Conservation (phyloP, 1,140 invertebrate species). For the Megalonaias nervosa region DNA sequence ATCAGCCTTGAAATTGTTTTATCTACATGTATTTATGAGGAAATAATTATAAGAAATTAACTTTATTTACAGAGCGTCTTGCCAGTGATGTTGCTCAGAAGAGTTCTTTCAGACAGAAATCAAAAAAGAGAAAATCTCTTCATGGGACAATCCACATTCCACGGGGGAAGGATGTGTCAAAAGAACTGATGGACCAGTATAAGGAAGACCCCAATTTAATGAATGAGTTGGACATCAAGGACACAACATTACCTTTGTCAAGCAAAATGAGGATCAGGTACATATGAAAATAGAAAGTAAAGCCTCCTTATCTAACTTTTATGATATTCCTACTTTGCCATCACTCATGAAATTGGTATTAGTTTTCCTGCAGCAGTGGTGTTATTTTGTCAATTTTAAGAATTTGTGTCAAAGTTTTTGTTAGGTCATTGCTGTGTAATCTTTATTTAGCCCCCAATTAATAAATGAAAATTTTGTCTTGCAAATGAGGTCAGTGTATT, state of each 20-base stretch:
- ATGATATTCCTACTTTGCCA: too few relatives aligned
- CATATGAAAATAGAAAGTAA: not conserved
- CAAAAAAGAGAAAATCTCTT: constrained; percentile 28
- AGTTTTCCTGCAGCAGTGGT: too few relatives aligned
- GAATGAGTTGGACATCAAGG: constrained; percentile 52
- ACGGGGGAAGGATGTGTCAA: constrained; percentile 27
- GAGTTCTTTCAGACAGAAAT: constrained; percentile 23
- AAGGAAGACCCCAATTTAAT: constrained; percentile 33
- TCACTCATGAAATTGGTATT: too few relatives aligned
- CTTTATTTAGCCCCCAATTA: too few relatives aligned
- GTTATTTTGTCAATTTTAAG: too few relatives aligned
- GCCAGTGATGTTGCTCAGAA: constrained; percentile 29
- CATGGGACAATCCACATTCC: constrained; percentile 33
- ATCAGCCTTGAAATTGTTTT: too few relatives aligned
- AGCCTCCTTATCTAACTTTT: not conserved
- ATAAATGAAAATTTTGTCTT: too few relatives aligned
- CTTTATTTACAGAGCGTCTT: constrained; percentile 36
- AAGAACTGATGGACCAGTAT: constrained; percentile 23
- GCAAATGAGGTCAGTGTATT: too few relatives aligned
- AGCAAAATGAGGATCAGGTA: constrained; percentile 55
- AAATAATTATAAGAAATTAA: not conserved
- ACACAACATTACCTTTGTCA: constrained; percentile 49
- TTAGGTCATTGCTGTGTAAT: too few relatives aligned
- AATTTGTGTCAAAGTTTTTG: too few relatives aligned
- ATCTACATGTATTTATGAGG: constrained; percentile 6